These are phyloP conservation scores for Choristoneura rosaceana DNA, from an alignment of 2,888 invertebrate species.

Conservation along the genomic window DNA sequence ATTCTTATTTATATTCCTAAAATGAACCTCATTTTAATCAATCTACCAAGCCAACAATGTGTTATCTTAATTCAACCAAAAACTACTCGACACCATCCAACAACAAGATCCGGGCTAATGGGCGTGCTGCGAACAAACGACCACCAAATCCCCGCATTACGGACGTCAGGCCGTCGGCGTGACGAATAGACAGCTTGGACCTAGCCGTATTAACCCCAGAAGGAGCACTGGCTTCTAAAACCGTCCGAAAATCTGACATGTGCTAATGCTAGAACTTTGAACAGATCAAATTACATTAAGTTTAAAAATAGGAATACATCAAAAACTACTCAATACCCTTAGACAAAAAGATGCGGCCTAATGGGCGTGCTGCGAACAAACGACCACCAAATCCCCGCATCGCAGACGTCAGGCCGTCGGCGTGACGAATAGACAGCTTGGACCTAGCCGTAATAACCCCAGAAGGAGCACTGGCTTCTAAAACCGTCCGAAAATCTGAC, in stretches of 20 bases:
- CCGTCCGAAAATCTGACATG: background rate
- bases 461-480: background rate
- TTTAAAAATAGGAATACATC: too few relatives aligned
- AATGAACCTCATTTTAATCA: background rate
- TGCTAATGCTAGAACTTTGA: background rate
- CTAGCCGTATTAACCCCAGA: background rate
- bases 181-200: constrained; percentile 30
- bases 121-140: constrained; percentile 31
- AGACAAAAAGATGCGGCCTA: constrained; percentile 16
- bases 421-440: constrained; percentile 32
- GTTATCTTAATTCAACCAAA: constrained; percentile 6
- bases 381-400: constrained; percentile 27
- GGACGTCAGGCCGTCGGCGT: constrained; percentile 26
- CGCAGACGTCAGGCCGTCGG: constrained; percentile 28
- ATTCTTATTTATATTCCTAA: too few relatives aligned
- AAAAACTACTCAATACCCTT: background rate
- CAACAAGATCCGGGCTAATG: constrained; percentile 27
- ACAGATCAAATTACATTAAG: background rate
- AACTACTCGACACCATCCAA: constrained; percentile 3
- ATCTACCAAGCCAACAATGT: background rate
- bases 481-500: too few relatives aligned
- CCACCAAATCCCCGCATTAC: constrained; percentile 30
- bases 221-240: too few relatives aligned
- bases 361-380: constrained; percentile 34
- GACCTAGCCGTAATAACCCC: background rate